Evolutionary conservation across 2,113 vertebrate species (phyloP).

Genomic region (Cardinalis cardinalis): DNA sequence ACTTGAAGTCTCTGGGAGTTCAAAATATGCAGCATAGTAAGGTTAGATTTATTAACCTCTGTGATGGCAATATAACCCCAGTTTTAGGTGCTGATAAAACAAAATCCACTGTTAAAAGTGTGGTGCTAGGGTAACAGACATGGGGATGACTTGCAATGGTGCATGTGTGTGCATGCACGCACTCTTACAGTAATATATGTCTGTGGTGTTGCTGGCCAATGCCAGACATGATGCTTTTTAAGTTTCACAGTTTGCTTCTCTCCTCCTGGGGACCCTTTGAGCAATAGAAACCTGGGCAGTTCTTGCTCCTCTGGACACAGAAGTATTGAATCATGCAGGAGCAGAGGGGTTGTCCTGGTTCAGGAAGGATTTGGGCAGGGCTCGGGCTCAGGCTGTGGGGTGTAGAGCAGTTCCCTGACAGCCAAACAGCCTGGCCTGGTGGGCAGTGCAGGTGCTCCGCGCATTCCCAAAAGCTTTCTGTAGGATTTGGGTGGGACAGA

Average conservation of each 20-base stretch:
- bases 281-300: neutral
- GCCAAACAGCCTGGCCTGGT: neutral
- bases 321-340: neutral
- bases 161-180: neutral
- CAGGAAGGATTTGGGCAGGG: neutral
- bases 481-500: neutral
- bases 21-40: neutral
- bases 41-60: neutral
- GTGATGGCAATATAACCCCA: neutral
- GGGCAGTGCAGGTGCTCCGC: neutral
- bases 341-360: neutral
- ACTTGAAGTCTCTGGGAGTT: slow-evolving; percentile 29
- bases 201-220: slow-evolving; percentile 66
- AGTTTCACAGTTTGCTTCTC: neutral
- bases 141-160: slow-evolving; percentile 15
- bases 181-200: neutral
- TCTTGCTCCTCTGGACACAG: neutral
- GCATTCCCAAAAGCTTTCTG: neutral
- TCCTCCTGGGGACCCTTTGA: neutral
- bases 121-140: slow-evolving; percentile 64
- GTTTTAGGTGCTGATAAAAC: slow-evolving; percentile 16
- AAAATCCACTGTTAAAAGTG: slow-evolving; percentile 49
- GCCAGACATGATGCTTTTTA: slow-evolving; percentile 10
- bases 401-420: neutral
- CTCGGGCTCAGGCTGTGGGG: neutral